Evolutionary conservation across 1,140 invertebrate species (phyloP), one percentile per base, ranked within the genome.

Genomic region (Hesperophylax magnus): DNA sequence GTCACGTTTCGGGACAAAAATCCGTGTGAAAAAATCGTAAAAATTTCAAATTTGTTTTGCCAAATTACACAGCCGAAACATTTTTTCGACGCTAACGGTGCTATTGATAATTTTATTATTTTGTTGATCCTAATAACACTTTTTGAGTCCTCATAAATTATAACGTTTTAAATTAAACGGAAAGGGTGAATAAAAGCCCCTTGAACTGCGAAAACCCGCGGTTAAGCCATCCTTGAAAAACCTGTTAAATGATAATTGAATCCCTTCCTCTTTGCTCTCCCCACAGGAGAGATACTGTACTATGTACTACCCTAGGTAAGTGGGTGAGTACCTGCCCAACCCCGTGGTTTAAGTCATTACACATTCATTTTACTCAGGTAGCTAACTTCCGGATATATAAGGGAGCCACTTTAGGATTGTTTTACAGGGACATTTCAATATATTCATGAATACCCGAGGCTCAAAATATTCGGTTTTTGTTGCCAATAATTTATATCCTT

Each of bases 161-260:
- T 58, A 17, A n/a, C 63, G 1, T 67, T 31, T 67, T 31, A 34
- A 27, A 67, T 27, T 67, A 27, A 31, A 67, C 27, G 22, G n/a
- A 67, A 67, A 9, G 31, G 63, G 22, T n/a, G 7, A 67, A 67
- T 67, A 67, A 67, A 67, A 22, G 22, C 63, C 63, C 63, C 27
- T 67, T 31, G 63, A 34, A 47, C 39, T 47, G 39, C 39, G 39
- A 47, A 14, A 47, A 47, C 63, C 67, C 18, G 31, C 34, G 22
- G 22, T 71, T n/a, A 20, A 47, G 67, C 39, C n/a, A 71, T 39
- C 67, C 67, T 71, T 65, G n/a, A 20, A 71, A 71, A 71, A 71
- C 39, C 67, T 47, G 67, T 47, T 71, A 47, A 52, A 71, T 71
- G 39, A 71, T 71, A 47, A 71, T 71, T 47, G n/a, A 39, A 71